Evolutionary conservation across 1,140 invertebrate species (phyloP), one percentile per base, ranked within the genome.

Genomic region (Drosophila ercepeae): DNA sequence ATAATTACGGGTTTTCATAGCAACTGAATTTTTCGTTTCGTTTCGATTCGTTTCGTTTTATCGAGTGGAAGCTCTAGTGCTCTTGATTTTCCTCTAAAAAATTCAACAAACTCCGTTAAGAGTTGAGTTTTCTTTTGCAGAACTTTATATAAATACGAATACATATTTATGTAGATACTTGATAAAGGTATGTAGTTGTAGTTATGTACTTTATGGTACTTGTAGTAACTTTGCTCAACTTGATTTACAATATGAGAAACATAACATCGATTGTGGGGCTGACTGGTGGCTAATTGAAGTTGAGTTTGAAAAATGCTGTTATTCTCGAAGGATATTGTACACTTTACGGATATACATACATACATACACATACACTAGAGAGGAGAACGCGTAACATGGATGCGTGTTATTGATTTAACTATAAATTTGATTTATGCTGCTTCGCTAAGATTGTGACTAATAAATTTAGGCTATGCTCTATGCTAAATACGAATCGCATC

Each of bases 381-480:
- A 61, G 45, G 48, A 51, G 55, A 48, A 51, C 46, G 39, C 39
- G 50, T 45, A 59, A 60, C 57, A 41, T 39, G 23, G 52, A 50
- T 73, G 58, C 60, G 29, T 68, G 53, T 68, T 54, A 70, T 63
- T 36, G 48, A 34, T 78, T 63, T 55, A 74, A 77, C 65, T 69
- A 84, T 84, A 79, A 69, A 84, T 84, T 86, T 81, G 67, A 86
- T 88, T 88, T 70, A 72, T 60, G 46, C 72, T 46, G 54, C 48
- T 48, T 45, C 25, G 63, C 71, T 88, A 86, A 63, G 71, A 74
- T 69, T 61, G 71, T 75, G 76, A 67, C 81, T 81, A 83, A 71
- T 75, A 64, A 48, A 63, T 77, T 61, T 73, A 65, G 27, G 53
- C 52, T 63, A 49, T 44, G 54, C 29, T 45, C 45, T 58, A 65